Base-by-base conservation (phyloP, 2,113 vertebrate genomes). In the Phoenicopterus ruber region DNA sequence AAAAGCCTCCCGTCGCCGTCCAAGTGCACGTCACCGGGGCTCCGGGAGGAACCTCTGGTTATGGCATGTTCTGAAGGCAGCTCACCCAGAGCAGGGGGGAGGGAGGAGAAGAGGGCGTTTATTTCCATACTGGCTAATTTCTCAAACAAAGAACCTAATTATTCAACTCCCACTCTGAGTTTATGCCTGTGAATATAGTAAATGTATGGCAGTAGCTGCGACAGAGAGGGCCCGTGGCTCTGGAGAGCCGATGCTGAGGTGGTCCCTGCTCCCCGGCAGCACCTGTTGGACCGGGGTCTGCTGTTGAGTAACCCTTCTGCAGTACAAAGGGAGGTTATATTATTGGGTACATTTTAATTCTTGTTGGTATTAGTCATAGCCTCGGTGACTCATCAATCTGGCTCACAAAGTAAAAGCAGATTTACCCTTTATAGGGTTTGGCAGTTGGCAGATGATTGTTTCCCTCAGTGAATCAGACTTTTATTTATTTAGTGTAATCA, bases 401-500 rank as follows among this genome's bases (percentile, higher is more conserved):
- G 97, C 97, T 98, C 94, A 92, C 88, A 96, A 97, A 98, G 88
- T 40, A 80, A 97, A 97, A 98, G 96, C 97, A 97, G 97, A 96
- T 97, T 97, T 98, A 96, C 95, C 96, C 97, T 97, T 98, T 96
- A 95, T 84, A 94, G 93, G 96, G 67, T 4, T 94, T 94, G 96
- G 95, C 96, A 97, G 95, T 84, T 98, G 98, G 97, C 96, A 98
- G 94, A 95, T 95, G 87, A 94, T 77, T 96, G 87, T 96, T 95
- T 96, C 91, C 96, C 49, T 69, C 90, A 96, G 80, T 97, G 98
- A 98, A 98, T 98, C 97, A 98, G 97, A 97, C 52, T 58, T 97
- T 96, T 96, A 97, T 98, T 98, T 98, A 98, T 98, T 98, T 98
- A 91, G 97, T 97, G 97, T 97, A 98, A 98, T 98, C 98, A 98